These are phyloP conservation scores for Aurelia coerulea DNA, from an alignment of 30 jellyfish, hydroid and myxozoan genomes.

Conservation along the genomic window DNA sequence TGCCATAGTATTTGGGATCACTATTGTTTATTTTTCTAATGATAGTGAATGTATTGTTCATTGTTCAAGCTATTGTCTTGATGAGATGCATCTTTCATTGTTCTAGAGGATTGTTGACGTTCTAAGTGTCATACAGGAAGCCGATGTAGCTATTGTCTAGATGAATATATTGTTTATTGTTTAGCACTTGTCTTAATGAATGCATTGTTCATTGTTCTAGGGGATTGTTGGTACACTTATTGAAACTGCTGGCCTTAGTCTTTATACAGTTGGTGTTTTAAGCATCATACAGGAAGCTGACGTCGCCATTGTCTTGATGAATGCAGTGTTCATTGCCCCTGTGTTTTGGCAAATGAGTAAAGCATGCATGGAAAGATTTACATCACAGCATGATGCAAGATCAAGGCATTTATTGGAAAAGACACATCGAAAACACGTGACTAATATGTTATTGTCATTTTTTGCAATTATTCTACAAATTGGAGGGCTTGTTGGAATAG, in stretches of 20 bases:
- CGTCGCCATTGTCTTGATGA: conserved; percentile 78
- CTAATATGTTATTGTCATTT: conserved; percentile 68
- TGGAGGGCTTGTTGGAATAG: conserved; percentile 91
- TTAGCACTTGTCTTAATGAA: too few species aligned
- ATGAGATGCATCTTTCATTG: too few species aligned
- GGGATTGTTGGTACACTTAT: conserved; percentile 81
- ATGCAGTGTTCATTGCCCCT: conserved; percentile 86
- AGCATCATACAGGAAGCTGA: conserved; percentile 73
- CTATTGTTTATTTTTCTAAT: too few species aligned
- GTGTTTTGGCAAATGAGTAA: conserved; percentile 87
- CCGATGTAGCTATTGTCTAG: conserved; percentile 20
- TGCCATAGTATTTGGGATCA: too few species aligned
- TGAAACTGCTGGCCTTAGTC: conserved; percentile 90
- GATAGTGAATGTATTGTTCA: too few species aligned
- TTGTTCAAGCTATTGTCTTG: too few species aligned
- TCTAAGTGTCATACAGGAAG: conserved; percentile 62
- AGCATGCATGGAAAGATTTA: conserved; percentile 65
- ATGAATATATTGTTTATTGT: too few species aligned
- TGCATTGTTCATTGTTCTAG: conserved; percentile 21
- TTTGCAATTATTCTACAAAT: conserved; percentile 82
- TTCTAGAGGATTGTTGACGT: conserved; percentile 85
- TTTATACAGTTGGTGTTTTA: conserved; percentile 79
- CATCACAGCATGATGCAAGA: conserved; percentile 40
- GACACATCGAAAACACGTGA: conserved; percentile 59
- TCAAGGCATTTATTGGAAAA: conserved; percentile 39